phyloP scores from a whole-genome alignment of 2,888 invertebrate genomes.

The Scaptomyza tumidula region DNA sequence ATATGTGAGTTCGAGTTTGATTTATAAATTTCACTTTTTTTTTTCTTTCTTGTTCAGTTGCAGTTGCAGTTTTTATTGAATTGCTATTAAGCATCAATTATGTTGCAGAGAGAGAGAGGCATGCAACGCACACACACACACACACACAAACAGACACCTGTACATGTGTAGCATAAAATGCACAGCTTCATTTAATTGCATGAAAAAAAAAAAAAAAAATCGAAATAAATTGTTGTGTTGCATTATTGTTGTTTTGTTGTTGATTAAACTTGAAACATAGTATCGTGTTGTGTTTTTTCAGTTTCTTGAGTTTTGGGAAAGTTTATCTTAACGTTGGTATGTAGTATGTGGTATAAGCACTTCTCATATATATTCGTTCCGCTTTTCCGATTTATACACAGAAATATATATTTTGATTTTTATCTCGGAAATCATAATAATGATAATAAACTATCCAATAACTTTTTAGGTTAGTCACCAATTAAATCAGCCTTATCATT shows the following conservation, averaged over 20 bases:
- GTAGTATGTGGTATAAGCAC: constrained; percentile 2
- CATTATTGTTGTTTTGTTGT: constrained; percentile 23
- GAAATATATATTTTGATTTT: neutral
- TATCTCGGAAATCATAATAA: neutral
- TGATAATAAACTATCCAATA: neutral
- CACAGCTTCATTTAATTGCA: constrained; percentile 51
- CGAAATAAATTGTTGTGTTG: constrained; percentile 4
- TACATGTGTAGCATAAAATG: constrained; percentile 25
- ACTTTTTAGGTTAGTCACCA: neutral
- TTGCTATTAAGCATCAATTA: constrained; percentile 52
- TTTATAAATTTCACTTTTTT: constrained; percentile 50
- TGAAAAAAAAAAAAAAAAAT: neutral
- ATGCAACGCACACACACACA: neutral
- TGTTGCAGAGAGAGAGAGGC: constrained; percentile 24
- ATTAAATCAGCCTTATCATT: constrained; percentile 34
- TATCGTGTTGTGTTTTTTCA: constrained; percentile 50
- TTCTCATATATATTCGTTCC: constrained; percentile 47
- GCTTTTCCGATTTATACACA: constrained; percentile 50
- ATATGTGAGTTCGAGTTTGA: neutral
- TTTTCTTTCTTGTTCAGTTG: constrained; percentile 38
- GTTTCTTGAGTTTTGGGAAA: constrained; percentile 59
- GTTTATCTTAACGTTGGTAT: constrained; percentile 35
- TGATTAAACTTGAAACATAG: constrained; percentile 28
- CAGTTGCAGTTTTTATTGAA: constrained; percentile 55
- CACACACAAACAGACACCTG: neutral